phyloP scores from a whole-genome alignment of 1,140 invertebrate genomes.

The Stegodyphus dumicola region DNA sequence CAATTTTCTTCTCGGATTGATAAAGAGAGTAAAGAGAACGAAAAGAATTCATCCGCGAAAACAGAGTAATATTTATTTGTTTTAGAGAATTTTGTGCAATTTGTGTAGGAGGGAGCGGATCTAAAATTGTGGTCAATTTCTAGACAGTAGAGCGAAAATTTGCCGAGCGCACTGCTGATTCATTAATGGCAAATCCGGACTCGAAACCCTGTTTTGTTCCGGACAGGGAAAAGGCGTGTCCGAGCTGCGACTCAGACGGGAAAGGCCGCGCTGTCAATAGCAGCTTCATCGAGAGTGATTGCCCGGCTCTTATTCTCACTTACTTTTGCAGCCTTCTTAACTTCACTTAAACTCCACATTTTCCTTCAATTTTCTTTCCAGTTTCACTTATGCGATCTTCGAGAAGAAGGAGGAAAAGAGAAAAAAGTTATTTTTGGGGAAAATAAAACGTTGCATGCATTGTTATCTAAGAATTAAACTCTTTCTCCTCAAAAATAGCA shows the following conservation, averaged over 20 bases:
- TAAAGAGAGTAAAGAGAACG: too few relatives aligned
- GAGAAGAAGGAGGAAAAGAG: too few relatives aligned
- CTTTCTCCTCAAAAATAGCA: background rate
- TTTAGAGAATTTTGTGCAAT: background rate
- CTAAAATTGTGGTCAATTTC: constrained; percentile 6
- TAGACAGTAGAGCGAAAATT: constrained; percentile 42
- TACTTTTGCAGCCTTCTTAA: constrained; percentile 27
- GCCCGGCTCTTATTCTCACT: constrained; percentile 12
- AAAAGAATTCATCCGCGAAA: background rate
- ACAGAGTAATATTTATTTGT: background rate
- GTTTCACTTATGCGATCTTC: background rate
- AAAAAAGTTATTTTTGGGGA: background rate
- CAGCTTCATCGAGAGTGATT: constrained; percentile 46
- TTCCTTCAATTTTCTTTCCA: background rate
- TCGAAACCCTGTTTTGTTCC: constrained; percentile 47
- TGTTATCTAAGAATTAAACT: background rate
- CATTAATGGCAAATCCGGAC: constrained; percentile 51
- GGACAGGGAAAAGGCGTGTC: constrained; percentile 58
- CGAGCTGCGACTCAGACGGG: constrained; percentile 18
- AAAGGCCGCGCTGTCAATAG: constrained; percentile 55
- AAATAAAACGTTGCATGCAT: background rate
- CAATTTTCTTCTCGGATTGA: too few relatives aligned
- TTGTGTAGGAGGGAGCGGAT: background rate
- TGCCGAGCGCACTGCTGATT: constrained; percentile 14
- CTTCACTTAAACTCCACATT: background rate